Evolutionary conservation across 2,797 vertebrate species (phyloP).

Genomic region (Notolabrus celidotus): DNA sequence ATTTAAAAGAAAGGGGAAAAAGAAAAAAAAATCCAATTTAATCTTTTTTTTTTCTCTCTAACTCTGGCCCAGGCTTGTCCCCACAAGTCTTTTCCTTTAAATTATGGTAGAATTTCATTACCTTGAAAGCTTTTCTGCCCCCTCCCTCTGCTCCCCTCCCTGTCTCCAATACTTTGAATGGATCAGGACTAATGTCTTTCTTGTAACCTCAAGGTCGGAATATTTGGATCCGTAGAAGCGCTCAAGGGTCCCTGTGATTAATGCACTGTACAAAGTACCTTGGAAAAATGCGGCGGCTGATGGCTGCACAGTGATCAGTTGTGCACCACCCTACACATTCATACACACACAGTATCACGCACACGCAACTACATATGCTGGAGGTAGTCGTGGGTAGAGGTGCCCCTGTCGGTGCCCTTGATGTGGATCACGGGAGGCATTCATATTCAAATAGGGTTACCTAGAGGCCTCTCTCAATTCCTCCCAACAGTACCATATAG

Average conservation of each 20-base stretch:
- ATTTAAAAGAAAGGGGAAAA: constrained; percentile 86
- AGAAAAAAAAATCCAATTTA: constrained; percentile 87
- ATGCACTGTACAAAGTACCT: constrained; percentile 86
- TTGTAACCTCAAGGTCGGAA: constrained; percentile 89
- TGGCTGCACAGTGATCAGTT: constrained; percentile 74
- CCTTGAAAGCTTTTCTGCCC: constrained; percentile 88
- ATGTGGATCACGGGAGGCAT: constrained; percentile 79
- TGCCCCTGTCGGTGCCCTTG: constrained; percentile 80
- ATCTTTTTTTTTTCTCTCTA: constrained; percentile 74
- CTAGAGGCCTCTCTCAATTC: constrained; percentile 54
- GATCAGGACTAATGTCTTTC: constrained; percentile 89
- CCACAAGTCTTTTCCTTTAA: constrained; percentile 88
- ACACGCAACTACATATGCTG: constrained; percentile 38
- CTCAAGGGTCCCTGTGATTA: constrained; percentile 88
- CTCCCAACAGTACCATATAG: constrained; percentile 46
- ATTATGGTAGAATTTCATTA: constrained; percentile 91
- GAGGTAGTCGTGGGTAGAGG: constrained; percentile 68
- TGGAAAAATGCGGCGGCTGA: constrained; percentile 83
- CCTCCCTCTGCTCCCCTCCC: constrained; percentile 72
- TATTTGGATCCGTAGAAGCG: constrained; percentile 85
- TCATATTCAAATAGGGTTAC: constrained; percentile 80
- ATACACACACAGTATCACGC: constrained; percentile 27
- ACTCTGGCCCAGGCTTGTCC: constrained; percentile 79
- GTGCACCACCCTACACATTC: constrained; percentile 29
- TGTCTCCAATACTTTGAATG: constrained; percentile 83